Evolutionary conservation across 1,140 invertebrate genomes (phyloP), one percentile per base, ranked within the genome.

Genomic region (Bursaphelenchus mucronatus): DNA sequence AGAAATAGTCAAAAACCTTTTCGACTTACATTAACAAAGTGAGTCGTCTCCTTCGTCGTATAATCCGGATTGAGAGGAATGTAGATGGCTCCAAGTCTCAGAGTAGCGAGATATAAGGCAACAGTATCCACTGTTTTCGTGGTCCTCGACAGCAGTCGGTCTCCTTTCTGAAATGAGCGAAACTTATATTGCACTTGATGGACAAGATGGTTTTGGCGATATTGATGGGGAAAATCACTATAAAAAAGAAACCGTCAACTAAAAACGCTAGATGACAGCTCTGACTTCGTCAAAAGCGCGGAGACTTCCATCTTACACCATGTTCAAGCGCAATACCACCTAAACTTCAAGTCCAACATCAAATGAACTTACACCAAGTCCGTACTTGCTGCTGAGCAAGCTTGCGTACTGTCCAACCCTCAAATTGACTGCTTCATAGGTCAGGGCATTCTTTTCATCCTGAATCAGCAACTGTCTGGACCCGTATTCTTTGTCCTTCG

Each of bases 31-130:
- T 78, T 74, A 3, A 79, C 72, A 71, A 81, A 79, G 54, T 79
- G 79, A 43, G 68, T 66, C 8, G 73, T 80, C 66, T 79, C 78
- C 19, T 67, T 64, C 44, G 58, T 54, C 11, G 76, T 81, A 47
- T 79, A 79, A 13, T 44, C 64, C 0, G 78, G 78, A 69, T 79
- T 79, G 6, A 80, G 52, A 17, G 78, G 78, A 57, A 79, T 71
- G 47, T 81, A 79, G 44, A 79, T 69, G 8, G 76, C 78, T 19
- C 78, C 78, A 21, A 79, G 44, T 43, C 72, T 59, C 5, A 79
- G 69, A 17, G 73, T 71, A 9, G 74, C 78, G 10, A 79, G 69
- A 57, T 79, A 79, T 5, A 79, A 65, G 13, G 76, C 67, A 21
- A 76, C 63, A 15, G 62, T 73, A n/a, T 81, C 76, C 7, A 66